Percentiles rank a stretch among this genome's conserved stretches.
These are phyloP conservation scores for Fragum whitleyi DNA, from an alignment of 2,888 invertebrate species.

Conservation along the genomic window DNA sequence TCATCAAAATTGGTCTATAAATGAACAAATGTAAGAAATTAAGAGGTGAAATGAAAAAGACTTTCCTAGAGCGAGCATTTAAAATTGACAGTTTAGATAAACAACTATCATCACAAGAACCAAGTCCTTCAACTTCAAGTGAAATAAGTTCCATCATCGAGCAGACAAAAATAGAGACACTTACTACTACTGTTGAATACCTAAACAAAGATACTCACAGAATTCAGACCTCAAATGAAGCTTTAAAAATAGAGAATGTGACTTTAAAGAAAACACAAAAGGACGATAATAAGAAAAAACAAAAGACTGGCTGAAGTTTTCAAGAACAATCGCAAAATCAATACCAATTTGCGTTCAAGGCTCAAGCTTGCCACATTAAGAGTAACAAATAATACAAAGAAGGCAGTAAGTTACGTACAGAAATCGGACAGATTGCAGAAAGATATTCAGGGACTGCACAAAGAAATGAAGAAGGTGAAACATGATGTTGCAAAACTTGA, in stretches of 20 bases:
- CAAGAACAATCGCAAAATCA: neutral
- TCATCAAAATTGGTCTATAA: too few relatives aligned
- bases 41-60: neutral
- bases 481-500: neutral
- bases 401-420: neutral
- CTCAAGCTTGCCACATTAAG: neutral
- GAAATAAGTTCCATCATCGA: neutral
- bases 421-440: neutral
- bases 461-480: neutral
- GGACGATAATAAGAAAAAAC: neutral
- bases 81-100: neutral
- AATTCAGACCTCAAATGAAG: neutral
- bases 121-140: neutral
- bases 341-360: neutral
- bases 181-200: neutral
- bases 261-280: neutral
- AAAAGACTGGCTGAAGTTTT: neutral
- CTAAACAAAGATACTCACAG: neutral
- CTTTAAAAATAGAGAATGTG: neutral
- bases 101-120: neutral
- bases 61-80: neutral
- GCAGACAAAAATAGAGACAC: neutral
- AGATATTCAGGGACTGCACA: neutral
- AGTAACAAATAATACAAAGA: constrained; percentile 1
- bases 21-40: neutral